Evolutionary conservation across 2,797 vertebrate species (phyloP), one percentile per base, ranked within the genome.

Genomic region (Steatocranus sp.): DNA sequence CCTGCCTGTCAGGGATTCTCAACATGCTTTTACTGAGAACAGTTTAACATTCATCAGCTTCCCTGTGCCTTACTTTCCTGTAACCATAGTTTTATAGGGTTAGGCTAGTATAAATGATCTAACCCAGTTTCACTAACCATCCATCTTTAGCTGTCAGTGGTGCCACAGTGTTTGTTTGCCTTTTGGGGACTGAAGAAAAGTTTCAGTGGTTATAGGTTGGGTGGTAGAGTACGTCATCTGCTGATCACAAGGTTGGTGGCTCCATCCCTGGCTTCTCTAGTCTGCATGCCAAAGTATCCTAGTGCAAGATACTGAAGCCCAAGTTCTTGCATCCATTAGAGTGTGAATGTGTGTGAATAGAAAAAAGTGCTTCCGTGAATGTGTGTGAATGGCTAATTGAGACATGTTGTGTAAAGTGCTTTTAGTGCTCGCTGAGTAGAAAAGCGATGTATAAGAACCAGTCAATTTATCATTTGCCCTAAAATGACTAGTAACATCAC

Each of bases 281-380:
- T 36, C 32, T 63, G 32, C 0, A 11, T 63, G 58, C 11, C 58
- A 63, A 63, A 36, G 58, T 20, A 20, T 63, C 18, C 32, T 63
- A 2, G 58, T 34, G 58, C 32, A 63, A 36, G 3, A 63, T 36
- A 36, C 18, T 20, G 32, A 63, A 63, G 6, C 34, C 32, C 58
- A 20, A 36, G 32, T 63, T 63, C 32, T 0, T 63, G 32, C 18
- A 36, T 63, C 32, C 18, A 0, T 36, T 18, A 63, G 17, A 34
- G 18, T 36, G 58, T 36, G 32, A 63, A 36, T 63, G 1, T 63
- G 11, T 0, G 0, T 36, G 58, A 34, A 63, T 36, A 63, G 32
- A 20, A 63, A 36, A 20, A 63, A 36, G 0, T 20, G 32, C 58
- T 20, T 63, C 17, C 2, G 0, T 5, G 5, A 32, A n/a, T 32